These are phyloP conservation scores for Pteronura brasiliensis DNA, from an alignment of 2,113 vertebrate genomes.

Conservation along the genomic window DNA sequence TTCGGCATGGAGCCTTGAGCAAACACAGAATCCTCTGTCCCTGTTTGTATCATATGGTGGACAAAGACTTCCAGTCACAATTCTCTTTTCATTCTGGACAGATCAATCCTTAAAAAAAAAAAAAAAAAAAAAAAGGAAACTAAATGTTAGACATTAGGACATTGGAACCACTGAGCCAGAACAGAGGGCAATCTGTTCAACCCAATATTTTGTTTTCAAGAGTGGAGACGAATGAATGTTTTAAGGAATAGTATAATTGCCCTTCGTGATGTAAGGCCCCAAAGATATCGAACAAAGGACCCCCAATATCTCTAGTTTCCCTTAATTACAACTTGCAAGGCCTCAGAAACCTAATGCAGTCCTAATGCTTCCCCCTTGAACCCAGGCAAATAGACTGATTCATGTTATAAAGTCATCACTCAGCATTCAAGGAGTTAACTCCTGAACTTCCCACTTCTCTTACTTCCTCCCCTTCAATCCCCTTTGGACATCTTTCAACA, in stretches of 20 bases:
- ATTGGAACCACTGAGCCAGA: background rate
- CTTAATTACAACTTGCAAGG: background rate
- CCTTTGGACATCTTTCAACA: background rate
- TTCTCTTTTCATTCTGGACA: constrained; percentile 36
- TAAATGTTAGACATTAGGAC: background rate
- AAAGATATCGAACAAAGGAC: background rate
- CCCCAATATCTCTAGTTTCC: background rate
- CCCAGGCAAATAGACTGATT: background rate
- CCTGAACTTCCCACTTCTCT: background rate
- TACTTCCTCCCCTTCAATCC: background rate
- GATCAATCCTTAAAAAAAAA: background rate
- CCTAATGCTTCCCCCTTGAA: background rate
- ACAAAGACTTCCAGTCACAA: constrained; percentile 59
- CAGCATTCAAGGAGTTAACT: background rate
- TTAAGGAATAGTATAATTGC: background rate
- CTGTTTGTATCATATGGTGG: background rate
- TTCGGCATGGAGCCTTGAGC: constrained; percentile 26
- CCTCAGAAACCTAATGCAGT: background rate
- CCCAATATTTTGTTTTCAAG: background rate
- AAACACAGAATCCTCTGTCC: constrained; percentile 68
- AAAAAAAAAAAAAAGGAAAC: background rate
- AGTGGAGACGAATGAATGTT: background rate
- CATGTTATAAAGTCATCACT: background rate
- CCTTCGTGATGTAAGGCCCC: background rate
- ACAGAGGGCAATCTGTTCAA: background rate